Base-by-base conservation (phyloP, 2,113 vertebrate genomes). In the Apaloderma vittatum region DNA sequence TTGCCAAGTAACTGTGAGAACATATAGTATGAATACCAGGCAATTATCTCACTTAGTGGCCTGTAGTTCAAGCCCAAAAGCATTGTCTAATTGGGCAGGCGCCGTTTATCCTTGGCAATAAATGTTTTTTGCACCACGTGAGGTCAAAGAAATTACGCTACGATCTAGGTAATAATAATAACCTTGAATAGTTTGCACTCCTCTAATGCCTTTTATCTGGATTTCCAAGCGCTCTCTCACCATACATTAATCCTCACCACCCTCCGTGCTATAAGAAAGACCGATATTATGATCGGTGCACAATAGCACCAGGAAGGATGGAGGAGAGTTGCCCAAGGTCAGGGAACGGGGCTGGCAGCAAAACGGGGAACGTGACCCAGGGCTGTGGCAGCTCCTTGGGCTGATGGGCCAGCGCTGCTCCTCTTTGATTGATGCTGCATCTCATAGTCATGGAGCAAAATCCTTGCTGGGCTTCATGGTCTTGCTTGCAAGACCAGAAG, bases 11-110 rank as follows among this genome's bases (percentile, higher is more conserved):
- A 87, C 95, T 94, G 80, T 85, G 91, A 93, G 97, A 97, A 95
- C 91, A 72, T 97, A 92, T 89, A 97, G 77, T 72, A 65, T 96
- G 91, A 95, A 88, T 92, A 94, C 73, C 17, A 82, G 80, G 97
- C 86, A 97, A 97, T 97, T 97, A 97, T 96, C 96, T 87, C 93
- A 94, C 96, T 95, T 96, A 95, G 96, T 96, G 88, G 94, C 97
- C 96, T 92, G 89, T 80, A 97, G 93, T 93, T 96, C 95, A 94
- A 94, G 84, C 93, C 94, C 93, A n/a, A 86, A 94, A 94, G 96
- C 95, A 92, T 94, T 95, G 92, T 96, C 84, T 97, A 97, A 97
- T 97, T 94, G 97, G 88, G 86, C 93, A 97, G 96, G 95, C 58
- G 15, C 94, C 91, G 86, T 94, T 97, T 95, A 95, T 81, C 95